Evolutionary conservation across 2,888 invertebrate genomes (phyloP).

Genomic region (Eledone cirrhosa): DNA sequence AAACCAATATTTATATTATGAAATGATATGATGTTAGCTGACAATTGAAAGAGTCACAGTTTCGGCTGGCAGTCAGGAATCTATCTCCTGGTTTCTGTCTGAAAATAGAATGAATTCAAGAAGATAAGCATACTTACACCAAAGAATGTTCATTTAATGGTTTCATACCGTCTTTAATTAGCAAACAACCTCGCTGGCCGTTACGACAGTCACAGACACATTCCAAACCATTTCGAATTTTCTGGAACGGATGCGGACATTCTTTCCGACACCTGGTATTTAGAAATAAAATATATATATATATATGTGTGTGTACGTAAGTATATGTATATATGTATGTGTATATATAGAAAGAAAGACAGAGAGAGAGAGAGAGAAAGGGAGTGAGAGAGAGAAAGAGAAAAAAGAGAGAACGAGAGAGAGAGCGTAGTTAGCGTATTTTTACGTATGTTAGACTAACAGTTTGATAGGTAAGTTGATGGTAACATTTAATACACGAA

Average conservation of each 20-base stretch:
- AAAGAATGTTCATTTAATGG: constrained; percentile 43
- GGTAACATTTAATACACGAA: background rate
- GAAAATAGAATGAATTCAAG: background rate
- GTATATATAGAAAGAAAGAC: too few relatives aligned
- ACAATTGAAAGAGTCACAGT: background rate
- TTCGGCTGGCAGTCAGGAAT: background rate
- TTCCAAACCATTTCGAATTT: constrained; percentile 36
- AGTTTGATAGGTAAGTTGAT: too few relatives aligned
- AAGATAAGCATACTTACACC: constrained; percentile 39
- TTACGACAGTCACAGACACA: constrained; percentile 45
- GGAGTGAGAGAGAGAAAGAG: too few relatives aligned
- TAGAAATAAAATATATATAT: background rate
- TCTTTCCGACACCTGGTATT: constrained; percentile 42
- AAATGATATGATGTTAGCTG: background rate
- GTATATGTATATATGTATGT: too few relatives aligned
- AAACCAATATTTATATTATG: too few relatives aligned
- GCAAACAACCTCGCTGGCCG: constrained; percentile 39
- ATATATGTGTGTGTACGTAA: too few relatives aligned
- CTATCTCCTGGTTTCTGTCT: background rate
- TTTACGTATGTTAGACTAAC: too few relatives aligned
- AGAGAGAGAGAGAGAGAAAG: too few relatives aligned
- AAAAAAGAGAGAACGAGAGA: too few relatives aligned
- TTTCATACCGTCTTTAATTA: constrained; percentile 42
- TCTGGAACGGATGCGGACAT: constrained; percentile 45
- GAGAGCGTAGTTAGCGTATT: too few relatives aligned